Conservation (phyloP, 2,113 vertebrate genomes). For the Athene cunicularia region DNA sequence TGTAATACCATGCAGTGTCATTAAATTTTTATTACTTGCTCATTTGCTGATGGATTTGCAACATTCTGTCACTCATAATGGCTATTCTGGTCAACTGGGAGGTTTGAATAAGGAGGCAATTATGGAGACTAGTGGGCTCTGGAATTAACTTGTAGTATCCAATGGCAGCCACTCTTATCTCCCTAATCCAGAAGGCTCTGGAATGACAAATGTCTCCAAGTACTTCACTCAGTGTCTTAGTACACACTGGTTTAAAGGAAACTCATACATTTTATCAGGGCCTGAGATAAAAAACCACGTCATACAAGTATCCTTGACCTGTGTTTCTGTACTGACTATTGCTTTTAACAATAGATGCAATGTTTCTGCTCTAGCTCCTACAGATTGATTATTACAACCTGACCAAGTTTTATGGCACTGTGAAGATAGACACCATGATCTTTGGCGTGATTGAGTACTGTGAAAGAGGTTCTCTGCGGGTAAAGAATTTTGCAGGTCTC, state of each 20-base stretch:
- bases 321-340: not conserved
- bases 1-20: not conserved
- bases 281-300: not conserved
- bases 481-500: constrained; percentile 72
- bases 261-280: not conserved
- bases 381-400: constrained; percentile 96
- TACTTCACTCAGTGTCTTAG: not conserved
- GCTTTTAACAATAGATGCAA: not conserved
- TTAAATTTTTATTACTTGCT: constrained; percentile 10
- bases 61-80: constrained; percentile 2
- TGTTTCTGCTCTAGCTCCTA: constrained; percentile 80
- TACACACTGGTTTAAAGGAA: not conserved
- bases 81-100: not conserved
- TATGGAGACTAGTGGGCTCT: not conserved
- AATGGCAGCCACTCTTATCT: not conserved
- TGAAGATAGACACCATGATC: constrained; percentile 90
- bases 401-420: constrained; percentile 97
- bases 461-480: constrained; percentile 93
- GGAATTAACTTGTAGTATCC: not conserved
- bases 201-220: not conserved
- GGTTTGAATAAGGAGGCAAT: not conserved
- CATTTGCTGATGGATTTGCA: constrained; percentile 7
- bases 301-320: not conserved
- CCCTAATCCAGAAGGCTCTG: not conserved
- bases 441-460: constrained; percentile 93